These are phyloP conservation scores for Echinops telfairi DNA, from an alignment of 2,113 vertebrate species.

Conservation along the genomic window DNA sequence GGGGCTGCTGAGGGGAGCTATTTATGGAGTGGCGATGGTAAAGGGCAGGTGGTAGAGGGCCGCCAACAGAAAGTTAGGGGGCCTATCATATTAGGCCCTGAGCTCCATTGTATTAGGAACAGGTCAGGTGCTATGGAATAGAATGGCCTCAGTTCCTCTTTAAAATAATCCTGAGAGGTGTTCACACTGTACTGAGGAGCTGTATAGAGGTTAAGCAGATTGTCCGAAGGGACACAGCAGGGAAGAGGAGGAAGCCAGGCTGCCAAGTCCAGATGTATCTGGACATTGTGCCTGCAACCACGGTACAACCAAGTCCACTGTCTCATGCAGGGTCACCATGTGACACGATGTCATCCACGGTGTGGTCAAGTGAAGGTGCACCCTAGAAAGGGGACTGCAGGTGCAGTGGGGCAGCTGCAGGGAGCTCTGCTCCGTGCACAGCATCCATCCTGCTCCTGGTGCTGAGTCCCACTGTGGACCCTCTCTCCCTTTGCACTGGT, in stretches of 20 bases:
- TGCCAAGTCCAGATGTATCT: background rate
- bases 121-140: background rate
- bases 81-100: background rate
- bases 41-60: rapidly evolving
- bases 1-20: rapidly evolving
- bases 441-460: background rate
- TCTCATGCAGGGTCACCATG: background rate
- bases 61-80: background rate
- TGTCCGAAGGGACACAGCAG: background rate
- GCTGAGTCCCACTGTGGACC: background rate
- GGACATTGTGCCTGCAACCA: background rate
- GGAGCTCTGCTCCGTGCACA: background rate
- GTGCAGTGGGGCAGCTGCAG: background rate
- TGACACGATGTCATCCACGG: background rate
- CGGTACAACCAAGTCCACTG: no score
- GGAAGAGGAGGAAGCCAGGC: background rate
- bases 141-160: background rate
- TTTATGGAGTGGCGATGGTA: background rate
- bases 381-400: background rate
- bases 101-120: background rate
- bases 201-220: background rate
- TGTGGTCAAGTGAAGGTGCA: background rate
- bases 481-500: conserved; percentile 6
- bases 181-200: background rate
- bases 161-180: background rate